These are phyloP conservation scores for Myiothlypis chrysogaster DNA, from an alignment of 2,797 vertebrate genomes.

Conservation along the genomic window DNA sequence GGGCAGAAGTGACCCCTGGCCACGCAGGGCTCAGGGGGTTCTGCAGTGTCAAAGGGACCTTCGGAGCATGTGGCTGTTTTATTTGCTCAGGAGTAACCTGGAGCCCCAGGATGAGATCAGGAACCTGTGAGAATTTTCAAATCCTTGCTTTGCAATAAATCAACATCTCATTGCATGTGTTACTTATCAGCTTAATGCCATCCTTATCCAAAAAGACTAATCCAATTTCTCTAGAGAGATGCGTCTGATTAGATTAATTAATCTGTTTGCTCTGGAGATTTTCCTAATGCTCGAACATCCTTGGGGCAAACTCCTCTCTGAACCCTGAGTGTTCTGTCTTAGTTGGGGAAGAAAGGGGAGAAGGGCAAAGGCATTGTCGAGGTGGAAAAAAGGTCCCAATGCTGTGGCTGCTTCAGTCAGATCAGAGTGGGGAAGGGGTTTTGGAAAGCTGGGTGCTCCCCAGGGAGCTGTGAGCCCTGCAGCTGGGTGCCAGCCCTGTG, in stretches of 20 bases:
- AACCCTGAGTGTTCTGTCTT: not conserved
- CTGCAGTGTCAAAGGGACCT: not conserved
- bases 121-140: constrained; percentile 15
- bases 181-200: constrained; percentile 39
- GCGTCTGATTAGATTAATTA: constrained; percentile 37
- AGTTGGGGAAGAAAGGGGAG: not conserved
- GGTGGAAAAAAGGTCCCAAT: not conserved
- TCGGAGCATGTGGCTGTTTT: not conserved
- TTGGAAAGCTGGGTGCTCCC: not conserved
- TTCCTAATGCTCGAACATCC: not conserved
- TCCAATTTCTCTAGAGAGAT: constrained; percentile 54
- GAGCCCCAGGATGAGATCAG: not conserved
- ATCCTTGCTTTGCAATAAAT: constrained; percentile 50
- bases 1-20: not conserved
- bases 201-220: constrained; percentile 58
- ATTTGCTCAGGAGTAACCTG: not conserved
- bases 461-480: not conserved
- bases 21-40: not conserved
- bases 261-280: constrained; percentile 46
- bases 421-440: not conserved
- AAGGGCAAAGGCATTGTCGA: accelerated
- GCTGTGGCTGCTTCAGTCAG: not conserved
- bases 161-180: constrained; percentile 52
- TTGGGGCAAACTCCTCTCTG: not conserved
- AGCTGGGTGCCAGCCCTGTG: not conserved